phyloP scores from a whole-genome alignment of 35 echinoderm and acorn worm species.

The Heliocidaris erythrogramma region DNA sequence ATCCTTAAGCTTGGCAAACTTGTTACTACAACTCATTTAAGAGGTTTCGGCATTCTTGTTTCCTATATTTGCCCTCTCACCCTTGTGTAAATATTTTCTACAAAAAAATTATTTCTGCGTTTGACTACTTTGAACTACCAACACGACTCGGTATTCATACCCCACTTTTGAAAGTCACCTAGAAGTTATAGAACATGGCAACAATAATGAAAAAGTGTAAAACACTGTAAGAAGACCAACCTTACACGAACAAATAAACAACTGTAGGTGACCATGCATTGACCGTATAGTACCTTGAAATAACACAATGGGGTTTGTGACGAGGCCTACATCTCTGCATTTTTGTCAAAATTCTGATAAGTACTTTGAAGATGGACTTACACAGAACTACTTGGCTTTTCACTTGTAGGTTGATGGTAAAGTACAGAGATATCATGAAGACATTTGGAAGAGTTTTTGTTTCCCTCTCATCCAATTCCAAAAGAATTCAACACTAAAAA shows the following conservation, averaged over 20 bases:
- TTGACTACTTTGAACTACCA: neutral
- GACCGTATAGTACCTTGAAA: neutral
- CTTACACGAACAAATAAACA: neutral
- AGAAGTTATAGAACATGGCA: neutral
- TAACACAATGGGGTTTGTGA: neutral
- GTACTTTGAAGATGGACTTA: neutral
- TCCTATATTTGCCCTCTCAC: neutral
- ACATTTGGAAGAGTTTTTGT: too few relatives aligned
- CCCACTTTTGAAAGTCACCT: neutral
- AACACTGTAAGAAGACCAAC: neutral
- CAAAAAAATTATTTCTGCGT: neutral
- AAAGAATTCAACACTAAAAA: too few relatives aligned
- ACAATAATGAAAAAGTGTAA: neutral
- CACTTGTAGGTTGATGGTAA: neutral
- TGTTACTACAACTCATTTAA: neutral
- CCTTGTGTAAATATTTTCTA: neutral
- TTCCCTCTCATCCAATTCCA: too few relatives aligned
- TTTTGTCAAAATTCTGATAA: neutral
- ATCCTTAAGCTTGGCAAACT: neutral
- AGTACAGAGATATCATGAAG: neutral
- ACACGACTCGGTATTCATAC: neutral
- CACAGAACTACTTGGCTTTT: neutral
- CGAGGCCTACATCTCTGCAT: neutral
- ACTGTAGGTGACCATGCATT: neutral
- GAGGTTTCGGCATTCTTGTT: neutral